Percentiles rank a stretch among this genome's conserved stretches.
Conservation (phyloP, 1,140 invertebrate species). For the Drosophila nikananu region DNA sequence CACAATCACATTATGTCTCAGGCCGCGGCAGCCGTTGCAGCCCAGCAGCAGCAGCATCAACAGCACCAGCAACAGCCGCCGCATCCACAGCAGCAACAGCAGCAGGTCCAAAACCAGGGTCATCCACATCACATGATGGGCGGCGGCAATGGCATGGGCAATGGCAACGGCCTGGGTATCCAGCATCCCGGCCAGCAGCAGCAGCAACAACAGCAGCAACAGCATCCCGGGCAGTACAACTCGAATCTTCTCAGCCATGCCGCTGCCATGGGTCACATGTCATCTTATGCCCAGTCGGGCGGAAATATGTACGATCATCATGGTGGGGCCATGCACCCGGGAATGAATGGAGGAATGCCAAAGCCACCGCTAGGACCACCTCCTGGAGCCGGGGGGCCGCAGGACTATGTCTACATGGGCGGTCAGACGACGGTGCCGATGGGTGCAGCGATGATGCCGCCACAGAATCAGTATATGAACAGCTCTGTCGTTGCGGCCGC, state of each 20-base stretch:
- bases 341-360: constrained; percentile 81
- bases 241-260: constrained; percentile 81
- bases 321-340: constrained; percentile 72
- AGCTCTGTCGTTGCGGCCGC: constrained; percentile 76
- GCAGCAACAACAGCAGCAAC: constrained; percentile 70
- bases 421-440: constrained; percentile 74
- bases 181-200: constrained; percentile 58
- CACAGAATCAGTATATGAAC: constrained; percentile 83
- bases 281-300: constrained; percentile 64
- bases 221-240: constrained; percentile 76
- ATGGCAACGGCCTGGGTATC: constrained; percentile 64
- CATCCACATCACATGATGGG: constrained; percentile 75
- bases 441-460: constrained; percentile 77
- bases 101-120: constrained; percentile 70
- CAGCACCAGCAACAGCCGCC: constrained; percentile 64
- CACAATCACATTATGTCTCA: constrained; percentile 85
- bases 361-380: constrained; percentile 69
- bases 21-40: constrained; percentile 72
- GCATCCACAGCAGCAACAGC: constrained; percentile 65
- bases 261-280: constrained; percentile 77
- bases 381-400: constrained; percentile 66
- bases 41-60: constrained; percentile 73
- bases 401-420: constrained; percentile 79
- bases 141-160: constrained; percentile 68
- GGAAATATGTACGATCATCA: constrained; percentile 82